Base-by-base conservation (phyloP, 1,140 invertebrate genomes). In the Papilio polytes region DNA sequence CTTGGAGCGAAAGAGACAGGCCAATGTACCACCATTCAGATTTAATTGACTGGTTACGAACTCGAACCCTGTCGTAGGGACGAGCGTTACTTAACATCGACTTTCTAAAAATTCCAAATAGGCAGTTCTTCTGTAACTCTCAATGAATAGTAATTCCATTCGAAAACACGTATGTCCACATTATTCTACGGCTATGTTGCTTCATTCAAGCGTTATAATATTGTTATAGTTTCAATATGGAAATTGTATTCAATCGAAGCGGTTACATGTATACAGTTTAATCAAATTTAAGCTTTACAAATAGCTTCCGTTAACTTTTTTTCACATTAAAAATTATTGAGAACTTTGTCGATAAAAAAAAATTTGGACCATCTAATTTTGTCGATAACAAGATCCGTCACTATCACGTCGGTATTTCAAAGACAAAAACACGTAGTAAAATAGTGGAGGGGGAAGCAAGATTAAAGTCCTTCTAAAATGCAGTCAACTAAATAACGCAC, bases 21-120 rank as follows among this genome's bases (percentile, higher is more conserved):
- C 80, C 83, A 90, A 90, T 83, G 87, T 93, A 88, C 91, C 91
- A 92, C 90, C 88, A 93, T 94, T 94, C 91, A 89, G 90, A 91
- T 90, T 93, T 93, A 94, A 94, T 94, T 94, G 93, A 92, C 91
- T 94, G 91, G 91, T 92, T 94, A 94, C 93, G 88, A 91, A 89
- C 87, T 93, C 91, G 88, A 89, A 91, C 93, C 92, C 92, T 91
- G 88, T 86, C 82, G 85, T 93, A 94, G 93, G 91, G 92, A 93
- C 89, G 92, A 88, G 87, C 89, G 87, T 91, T 88, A 92, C 89
- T 90, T 90, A 89, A 89, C 88, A 92, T 92, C 89, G 91, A 94
- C 89, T 93, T 94, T 93, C 88, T 92, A 93, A 91, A 92, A 90
- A 91, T 92, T 92, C 90, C 87, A 85, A 87, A 87, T 91, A 89